These are phyloP conservation scores for Spilarctia lutea DNA, from an alignment of 2,888 invertebrate genomes.

Conservation along the genomic window DNA sequence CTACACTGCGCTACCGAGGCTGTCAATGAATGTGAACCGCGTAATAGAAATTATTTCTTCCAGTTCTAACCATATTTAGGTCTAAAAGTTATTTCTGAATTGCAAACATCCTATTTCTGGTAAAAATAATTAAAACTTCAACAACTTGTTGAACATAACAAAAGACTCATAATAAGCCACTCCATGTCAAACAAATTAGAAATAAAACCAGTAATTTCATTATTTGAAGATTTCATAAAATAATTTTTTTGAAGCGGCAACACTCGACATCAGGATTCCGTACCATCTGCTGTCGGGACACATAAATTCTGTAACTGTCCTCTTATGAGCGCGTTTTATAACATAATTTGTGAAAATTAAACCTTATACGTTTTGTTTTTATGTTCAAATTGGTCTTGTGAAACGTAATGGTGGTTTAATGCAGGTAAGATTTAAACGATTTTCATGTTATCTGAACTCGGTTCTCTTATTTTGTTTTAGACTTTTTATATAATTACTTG, in stretches of 20 bases:
- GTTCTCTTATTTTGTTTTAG: background rate
- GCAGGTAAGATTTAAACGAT: background rate
- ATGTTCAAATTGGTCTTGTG: slow-evolving; percentile 17
- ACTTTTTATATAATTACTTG: too few relatives aligned
- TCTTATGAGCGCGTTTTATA: slow-evolving; percentile 29
- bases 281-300: slow-evolving; percentile 36
- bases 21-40: too few relatives aligned
- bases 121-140: slow-evolving; percentile 13
- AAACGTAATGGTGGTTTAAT: slow-evolving; percentile 4
- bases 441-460: background rate
- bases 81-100: background rate
- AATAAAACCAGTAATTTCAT: slow-evolving; percentile 19
- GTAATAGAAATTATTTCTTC: background rate
- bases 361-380: slow-evolving; percentile 22
- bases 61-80: background rate
- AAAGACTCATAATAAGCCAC: slow-evolving; percentile 10
- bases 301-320: slow-evolving; percentile 47
- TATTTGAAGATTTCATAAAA: slow-evolving; percentile 17
- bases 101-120: background rate
- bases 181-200: slow-evolving; percentile 17
- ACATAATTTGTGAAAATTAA: slow-evolving; percentile 33
- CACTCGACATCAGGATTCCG: slow-evolving; percentile 24
- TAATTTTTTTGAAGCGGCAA: slow-evolving; percentile 27
- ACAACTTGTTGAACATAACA: slow-evolving; percentile 13
- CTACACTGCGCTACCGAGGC: too few relatives aligned